Evolutionary conservation across 23 tunicate species (phyloP).

Genomic region (Trididemnum clinides): DNA sequence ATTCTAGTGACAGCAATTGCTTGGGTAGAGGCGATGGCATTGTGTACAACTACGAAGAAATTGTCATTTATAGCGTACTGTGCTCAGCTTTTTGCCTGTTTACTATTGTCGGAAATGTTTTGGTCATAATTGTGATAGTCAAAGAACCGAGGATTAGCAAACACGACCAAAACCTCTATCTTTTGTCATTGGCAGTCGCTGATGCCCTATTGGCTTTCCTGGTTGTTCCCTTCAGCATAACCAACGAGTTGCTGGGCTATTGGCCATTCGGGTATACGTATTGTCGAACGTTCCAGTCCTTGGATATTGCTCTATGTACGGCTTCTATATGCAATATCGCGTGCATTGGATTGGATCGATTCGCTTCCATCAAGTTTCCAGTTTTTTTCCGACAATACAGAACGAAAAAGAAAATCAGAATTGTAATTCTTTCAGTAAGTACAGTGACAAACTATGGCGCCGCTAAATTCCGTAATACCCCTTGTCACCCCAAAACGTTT

Average conservation of each 20-base stretch:
- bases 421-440: slow-evolving; percentile 59
- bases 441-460: no score
- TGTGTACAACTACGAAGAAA: not conserved
- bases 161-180: slow-evolving; percentile 73
- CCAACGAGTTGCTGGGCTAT: slow-evolving; percentile 48
- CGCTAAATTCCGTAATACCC: no score
- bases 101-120: slow-evolving; percentile 64
- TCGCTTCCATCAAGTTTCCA: slow-evolving; percentile 71
- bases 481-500: no score
- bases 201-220: slow-evolving; percentile 72
- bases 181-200: slow-evolving; percentile 79
- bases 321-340: slow-evolving; percentile 94
- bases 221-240: slow-evolving; percentile 71
- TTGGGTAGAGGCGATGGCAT: no score
- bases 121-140: slow-evolving; percentile 60
- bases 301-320: slow-evolving; percentile 79
- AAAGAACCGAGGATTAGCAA: slow-evolving; percentile 53
- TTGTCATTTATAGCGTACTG: not conserved
- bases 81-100: slow-evolving; percentile 50
- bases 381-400: slow-evolving; percentile 46
- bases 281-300: slow-evolving; percentile 73
- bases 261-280: slow-evolving; percentile 87
- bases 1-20: no score
- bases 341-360: slow-evolving; percentile 84
- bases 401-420: slow-evolving; percentile 28